phyloP scores from a whole-genome alignment of 64 coral and sea anemone genomes.

The Montipora capricornis region DNA sequence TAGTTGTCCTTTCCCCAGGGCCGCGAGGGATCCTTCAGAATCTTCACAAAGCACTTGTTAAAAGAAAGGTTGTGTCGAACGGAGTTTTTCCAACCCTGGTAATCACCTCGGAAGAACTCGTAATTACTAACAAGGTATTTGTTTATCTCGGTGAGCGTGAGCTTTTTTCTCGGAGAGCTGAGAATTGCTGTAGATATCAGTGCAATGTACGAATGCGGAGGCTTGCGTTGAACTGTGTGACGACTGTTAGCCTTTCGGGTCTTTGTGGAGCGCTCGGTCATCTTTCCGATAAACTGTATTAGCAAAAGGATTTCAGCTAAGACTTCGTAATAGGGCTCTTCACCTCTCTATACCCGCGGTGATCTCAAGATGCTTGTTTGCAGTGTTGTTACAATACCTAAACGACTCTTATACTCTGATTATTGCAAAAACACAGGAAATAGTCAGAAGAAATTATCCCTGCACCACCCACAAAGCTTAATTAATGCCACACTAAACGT shows the following conservation, averaged over 20 bases:
- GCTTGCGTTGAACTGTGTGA: constrained; percentile 69
- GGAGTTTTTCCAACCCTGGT: constrained; percentile 98
- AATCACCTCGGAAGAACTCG: constrained; percentile 91
- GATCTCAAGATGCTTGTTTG: constrained; percentile 4
- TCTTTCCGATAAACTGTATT: constrained; percentile 6
- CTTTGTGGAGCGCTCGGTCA: background rate
- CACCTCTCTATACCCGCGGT: background rate
- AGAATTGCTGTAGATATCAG: constrained; percentile 96
- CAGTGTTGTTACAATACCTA: constrained; percentile 35
- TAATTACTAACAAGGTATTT: constrained; percentile 95
- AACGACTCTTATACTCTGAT: constrained; percentile 24
- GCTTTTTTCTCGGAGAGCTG: constrained; percentile 88
- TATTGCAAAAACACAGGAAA: constrained; percentile 52
- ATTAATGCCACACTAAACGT: constrained; percentile 31
- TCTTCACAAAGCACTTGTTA: constrained; percentile 99
- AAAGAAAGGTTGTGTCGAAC: constrained; percentile 98
- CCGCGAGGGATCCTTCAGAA: constrained; percentile 90
- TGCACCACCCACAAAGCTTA: constrained; percentile 53
- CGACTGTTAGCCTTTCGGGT: background rate
- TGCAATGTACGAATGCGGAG: constrained; percentile 97
- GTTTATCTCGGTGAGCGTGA: constrained; percentile 97
- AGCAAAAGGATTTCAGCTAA: background rate
- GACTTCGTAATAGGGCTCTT: constrained; percentile 3
- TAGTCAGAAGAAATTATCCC: background rate
- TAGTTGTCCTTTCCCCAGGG: constrained; percentile 99